Evolutionary conservation across 2,888 invertebrate species (phyloP).

Genomic region (Apamea sordens): DNA sequence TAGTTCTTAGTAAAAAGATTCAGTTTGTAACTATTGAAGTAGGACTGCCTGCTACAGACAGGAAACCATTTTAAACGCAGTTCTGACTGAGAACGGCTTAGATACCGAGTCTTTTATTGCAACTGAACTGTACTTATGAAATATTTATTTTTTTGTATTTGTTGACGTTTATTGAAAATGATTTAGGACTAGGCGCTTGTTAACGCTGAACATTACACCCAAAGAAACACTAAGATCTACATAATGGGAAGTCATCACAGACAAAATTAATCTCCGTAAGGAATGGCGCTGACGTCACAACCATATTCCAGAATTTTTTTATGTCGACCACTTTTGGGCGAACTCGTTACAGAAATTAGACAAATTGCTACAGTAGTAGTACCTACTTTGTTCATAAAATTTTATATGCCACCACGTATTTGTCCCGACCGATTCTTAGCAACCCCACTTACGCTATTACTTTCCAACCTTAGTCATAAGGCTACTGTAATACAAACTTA

Average conservation of each 20-base stretch:
- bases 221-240: neutral
- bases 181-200: neutral
- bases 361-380: neutral
- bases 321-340: neutral
- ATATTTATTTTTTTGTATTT: slow-evolving; percentile 20
- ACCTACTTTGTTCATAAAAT: neutral
- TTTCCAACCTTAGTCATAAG: slow-evolving; percentile 1
- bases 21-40: slow-evolving; percentile 75
- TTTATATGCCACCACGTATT: neutral
- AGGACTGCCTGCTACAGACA: slow-evolving; percentile 73
- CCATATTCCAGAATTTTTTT: neutral
- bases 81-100: slow-evolving; percentile 25
- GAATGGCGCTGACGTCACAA: neutral
- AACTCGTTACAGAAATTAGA: neutral
- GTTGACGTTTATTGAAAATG: slow-evolving; percentile 6
- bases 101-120: slow-evolving; percentile 48
- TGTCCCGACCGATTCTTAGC: neutral
- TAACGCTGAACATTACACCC: neutral
- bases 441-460: neutral
- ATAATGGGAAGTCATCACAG: neutral
- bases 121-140: slow-evolving; percentile 34
- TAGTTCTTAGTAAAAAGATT: slow-evolving; percentile 71
- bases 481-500: slow-evolving; percentile 22
- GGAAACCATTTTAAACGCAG: slow-evolving; percentile 58
- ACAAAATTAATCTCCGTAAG: neutral